These are phyloP conservation scores for Eurois occulta DNA, from an alignment of 2,888 invertebrate genomes.

Conservation along the genomic window DNA sequence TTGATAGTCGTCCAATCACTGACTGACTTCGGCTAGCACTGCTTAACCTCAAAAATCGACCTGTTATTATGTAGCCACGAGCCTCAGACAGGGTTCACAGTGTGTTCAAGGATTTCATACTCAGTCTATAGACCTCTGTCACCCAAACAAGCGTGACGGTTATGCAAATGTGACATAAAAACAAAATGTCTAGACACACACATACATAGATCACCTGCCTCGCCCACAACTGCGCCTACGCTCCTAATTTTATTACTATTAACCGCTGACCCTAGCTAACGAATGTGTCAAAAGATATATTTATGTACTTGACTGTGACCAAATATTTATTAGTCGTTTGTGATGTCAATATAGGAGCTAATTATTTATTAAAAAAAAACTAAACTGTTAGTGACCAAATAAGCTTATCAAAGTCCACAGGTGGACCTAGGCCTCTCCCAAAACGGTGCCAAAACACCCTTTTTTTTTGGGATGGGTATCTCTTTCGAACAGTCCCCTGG, in stretches of 20 bases:
- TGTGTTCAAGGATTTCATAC: not conserved
- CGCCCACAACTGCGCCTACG: constrained; percentile 59
- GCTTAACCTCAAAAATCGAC: not conserved
- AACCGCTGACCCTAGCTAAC: constrained; percentile 51
- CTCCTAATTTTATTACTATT: constrained; percentile 52
- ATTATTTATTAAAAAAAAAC: not conserved
- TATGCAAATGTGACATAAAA: constrained; percentile 44
- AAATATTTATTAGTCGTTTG: not conserved
- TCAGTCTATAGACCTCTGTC: not conserved
- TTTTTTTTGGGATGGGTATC: too few relatives aligned
- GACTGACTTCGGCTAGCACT: not conserved
- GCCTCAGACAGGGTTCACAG: not conserved
- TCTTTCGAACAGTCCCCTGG: too few relatives aligned
- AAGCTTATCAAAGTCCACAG: too few relatives aligned
- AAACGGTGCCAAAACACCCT: too few relatives aligned
- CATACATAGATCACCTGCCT: constrained; percentile 35
- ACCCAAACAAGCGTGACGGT: constrained; percentile 7
- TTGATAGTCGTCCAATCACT: not conserved
- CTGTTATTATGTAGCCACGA: not conserved
- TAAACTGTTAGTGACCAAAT: too few relatives aligned
- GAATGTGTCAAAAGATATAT: constrained; percentile 40
- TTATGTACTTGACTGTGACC: constrained; percentile 15
- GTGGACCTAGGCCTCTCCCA: too few relatives aligned
- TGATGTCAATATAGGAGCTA: not conserved
- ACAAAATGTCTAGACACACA: constrained; percentile 41